Evolutionary conservation across 2,113 vertebrate genomes (phyloP), one percentile per base, ranked within the genome.

Genomic region (Ivindomyrus marchei): DNA sequence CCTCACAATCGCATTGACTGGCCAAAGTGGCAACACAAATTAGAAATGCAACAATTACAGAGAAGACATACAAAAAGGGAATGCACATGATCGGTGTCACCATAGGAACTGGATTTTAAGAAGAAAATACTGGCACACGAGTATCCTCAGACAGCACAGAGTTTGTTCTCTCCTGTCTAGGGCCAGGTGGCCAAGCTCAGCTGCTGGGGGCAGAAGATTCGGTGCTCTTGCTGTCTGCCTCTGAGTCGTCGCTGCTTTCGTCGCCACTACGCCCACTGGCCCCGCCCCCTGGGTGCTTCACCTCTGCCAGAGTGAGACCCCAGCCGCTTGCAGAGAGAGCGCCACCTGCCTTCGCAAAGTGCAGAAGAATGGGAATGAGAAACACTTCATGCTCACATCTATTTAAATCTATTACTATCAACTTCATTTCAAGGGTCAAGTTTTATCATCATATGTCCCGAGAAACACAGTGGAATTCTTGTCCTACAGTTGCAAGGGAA

Each of bases 151-250:
- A 52, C 85, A 49, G 49, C 85, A 31, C 46, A 1, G 85, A 87
- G 88, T 10, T 70, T 70, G 58, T 47, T 46, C 42, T 83, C 70
- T 42, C 13, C 19, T 31, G 46, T 10, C 39, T 5, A 13, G 53
- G 80, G 50, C 21, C 17, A 56, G 42, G 66, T 47, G 36, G 45
- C n/a, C 3, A 27, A 7, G 89, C 49, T 94, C 89, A 95, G 90
- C 91, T 92, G 89, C 92, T 93, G 49, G n/a, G 91, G 89, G 88
- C 90, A 88, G 93, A 94, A 0, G 93, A 94, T 19, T 85, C 83
- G 19, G 93, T 94, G 90, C 94, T 94, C 92, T 93, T 95, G 91
- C 94, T 94, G 93, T 95, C 94, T 0, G 93, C 93, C 91, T 96
- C 96, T 0, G 95, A 96, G 6, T 80, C 86, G 91, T 95, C 95